Evolutionary conservation across 2,888 invertebrate genomes (phyloP).

Genomic region (Chloroclystis v-ata): DNA sequence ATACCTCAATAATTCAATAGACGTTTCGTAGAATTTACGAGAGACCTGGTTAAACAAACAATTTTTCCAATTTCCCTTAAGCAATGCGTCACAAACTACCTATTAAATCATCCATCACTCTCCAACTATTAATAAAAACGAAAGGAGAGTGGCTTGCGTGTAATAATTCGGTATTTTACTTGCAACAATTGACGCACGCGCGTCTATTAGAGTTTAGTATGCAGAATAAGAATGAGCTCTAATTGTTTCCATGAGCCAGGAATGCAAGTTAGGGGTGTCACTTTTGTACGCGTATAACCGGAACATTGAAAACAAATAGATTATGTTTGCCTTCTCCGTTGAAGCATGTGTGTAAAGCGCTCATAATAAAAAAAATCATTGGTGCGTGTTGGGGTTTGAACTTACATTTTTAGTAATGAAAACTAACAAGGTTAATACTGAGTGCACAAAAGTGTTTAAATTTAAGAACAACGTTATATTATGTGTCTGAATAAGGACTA

Average conservation of each 20-base stretch:
- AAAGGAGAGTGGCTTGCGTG: constrained; percentile 63
- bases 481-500: too few species aligned
- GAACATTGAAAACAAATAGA: too few species aligned
- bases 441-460: too few species aligned
- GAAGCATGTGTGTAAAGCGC: too few species aligned
- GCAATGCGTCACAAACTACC: constrained; percentile 12
- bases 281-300: background rate
- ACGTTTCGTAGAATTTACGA: too few species aligned
- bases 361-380: too few species aligned
- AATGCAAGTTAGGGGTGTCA: constrained; percentile 35
- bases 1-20: too few species aligned
- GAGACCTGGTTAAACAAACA: background rate
- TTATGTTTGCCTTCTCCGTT: too few species aligned
- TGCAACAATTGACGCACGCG: constrained; percentile 63
- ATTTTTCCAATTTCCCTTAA: background rate
- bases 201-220: constrained; percentile 56
- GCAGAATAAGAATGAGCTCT: constrained; percentile 63
- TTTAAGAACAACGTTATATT: too few species aligned
- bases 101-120: constrained; percentile 37
- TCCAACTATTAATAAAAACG: constrained; percentile 44
- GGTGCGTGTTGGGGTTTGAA: too few species aligned
- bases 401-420: too few species aligned
- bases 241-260: constrained; percentile 61
- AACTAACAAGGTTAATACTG: too few species aligned
- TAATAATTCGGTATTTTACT: constrained; percentile 60